Evolutionary conservation across 2,113 vertebrate species (phyloP).

Genomic region (Dipodomys stephensi): DNA sequence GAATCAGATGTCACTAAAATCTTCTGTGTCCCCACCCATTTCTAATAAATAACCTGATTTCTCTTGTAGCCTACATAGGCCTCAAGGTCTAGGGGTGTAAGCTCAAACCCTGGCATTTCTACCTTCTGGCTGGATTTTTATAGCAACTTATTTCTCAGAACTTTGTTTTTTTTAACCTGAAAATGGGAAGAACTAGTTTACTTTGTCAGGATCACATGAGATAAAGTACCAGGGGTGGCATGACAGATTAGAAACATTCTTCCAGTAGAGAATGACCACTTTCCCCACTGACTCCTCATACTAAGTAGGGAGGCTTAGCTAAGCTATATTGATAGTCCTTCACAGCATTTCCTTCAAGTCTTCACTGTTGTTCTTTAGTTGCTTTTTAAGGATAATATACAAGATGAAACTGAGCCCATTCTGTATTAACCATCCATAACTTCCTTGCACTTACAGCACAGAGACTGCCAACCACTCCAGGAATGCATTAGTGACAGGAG

Average conservation of each 20-base stretch:
- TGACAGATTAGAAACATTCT: conserved; percentile 11
- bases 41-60: no score
- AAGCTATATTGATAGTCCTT: conserved; percentile 50
- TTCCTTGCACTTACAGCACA: conserved; percentile 4
- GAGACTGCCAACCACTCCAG: conserved; percentile 37
- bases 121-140: background rate
- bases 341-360: conserved; percentile 55
- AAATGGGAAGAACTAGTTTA: background rate
- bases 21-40: background rate
- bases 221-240: background rate
- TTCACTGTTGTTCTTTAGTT: conserved; percentile 58
- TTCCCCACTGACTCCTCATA: conserved; percentile 42
- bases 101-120: background rate
- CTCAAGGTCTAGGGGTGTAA: background rate
- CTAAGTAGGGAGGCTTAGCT: conserved; percentile 39
- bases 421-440: background rate
- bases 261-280: background rate
- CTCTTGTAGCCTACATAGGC: background rate
- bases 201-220: background rate
- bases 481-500: conserved; percentile 9
- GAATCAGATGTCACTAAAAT: background rate
- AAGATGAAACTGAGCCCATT: conserved; percentile 45
- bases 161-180: conserved; percentile 18
- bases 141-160: conserved; percentile 16
- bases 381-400: conserved; percentile 61